Conservation (phyloP, 2,888 invertebrate genomes). For the Amorpha juglandis region DNA sequence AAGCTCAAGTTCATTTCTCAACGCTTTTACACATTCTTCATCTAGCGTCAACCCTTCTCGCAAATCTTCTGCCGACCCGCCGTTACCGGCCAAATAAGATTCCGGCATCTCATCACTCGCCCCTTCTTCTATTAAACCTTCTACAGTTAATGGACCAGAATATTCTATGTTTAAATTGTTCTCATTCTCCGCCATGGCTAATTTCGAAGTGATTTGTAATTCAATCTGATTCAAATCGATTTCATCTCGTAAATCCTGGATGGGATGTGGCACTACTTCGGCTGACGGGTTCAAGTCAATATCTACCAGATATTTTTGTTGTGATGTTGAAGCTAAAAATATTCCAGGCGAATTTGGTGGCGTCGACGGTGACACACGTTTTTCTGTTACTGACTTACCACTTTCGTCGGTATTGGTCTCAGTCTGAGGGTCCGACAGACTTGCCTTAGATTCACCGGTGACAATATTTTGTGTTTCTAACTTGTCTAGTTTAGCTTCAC, state of each 20-base stretch:
- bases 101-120: constrained; percentile 64
- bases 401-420: constrained; percentile 58
- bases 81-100: constrained; percentile 75
- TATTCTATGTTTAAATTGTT: constrained; percentile 81
- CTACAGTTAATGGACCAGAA: constrained; percentile 71
- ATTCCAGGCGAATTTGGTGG: constrained; percentile 78
- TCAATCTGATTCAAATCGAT: constrained; percentile 75
- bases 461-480: constrained; percentile 12
- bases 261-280: constrained; percentile 43
- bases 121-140: constrained; percentile 61
- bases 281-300: constrained; percentile 57
- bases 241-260: constrained; percentile 53
- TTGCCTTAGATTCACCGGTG: constrained; percentile 22
- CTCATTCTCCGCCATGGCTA: constrained; percentile 82
- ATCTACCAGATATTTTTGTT: constrained; percentile 69
- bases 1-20: constrained; percentile 88
- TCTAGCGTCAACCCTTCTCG: constrained; percentile 86
- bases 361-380: constrained; percentile 68
- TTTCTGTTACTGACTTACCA: constrained; percentile 64
- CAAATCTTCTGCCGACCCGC: constrained; percentile 76
- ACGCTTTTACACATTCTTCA: constrained; percentile 88
- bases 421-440: constrained; percentile 47
- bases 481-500: constrained; percentile 52
- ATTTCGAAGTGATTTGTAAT: constrained; percentile 73
- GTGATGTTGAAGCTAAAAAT: constrained; percentile 68